These are phyloP conservation scores for Colletes latitarsis DNA, from an alignment of 1,140 invertebrate genomes.

Conservation along the genomic window DNA sequence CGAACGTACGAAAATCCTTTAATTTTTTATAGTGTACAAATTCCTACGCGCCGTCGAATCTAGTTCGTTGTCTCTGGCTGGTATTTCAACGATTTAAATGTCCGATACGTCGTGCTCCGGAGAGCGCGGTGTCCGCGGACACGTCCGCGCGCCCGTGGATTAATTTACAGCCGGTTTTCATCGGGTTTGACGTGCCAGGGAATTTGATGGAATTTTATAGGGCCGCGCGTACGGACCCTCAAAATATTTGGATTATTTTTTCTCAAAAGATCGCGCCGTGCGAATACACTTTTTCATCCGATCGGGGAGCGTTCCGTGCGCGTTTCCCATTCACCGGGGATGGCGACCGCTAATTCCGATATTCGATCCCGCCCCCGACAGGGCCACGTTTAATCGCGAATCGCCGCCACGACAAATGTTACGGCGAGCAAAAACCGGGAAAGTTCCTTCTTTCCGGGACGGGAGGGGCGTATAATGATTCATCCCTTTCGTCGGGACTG, in stretches of 20 bases:
- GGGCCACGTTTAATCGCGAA: neutral
- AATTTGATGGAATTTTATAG: slow-evolving; percentile 69
- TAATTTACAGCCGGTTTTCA: slow-evolving; percentile 63
- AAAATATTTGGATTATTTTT: slow-evolving; percentile 52
- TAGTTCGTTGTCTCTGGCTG: slow-evolving; percentile 45
- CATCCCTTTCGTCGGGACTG: slow-evolving; percentile 13
- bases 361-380: neutral
- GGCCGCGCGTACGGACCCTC: neutral
- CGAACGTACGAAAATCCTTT: slow-evolving; percentile 40
- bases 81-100: slow-evolving; percentile 56
- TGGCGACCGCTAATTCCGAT: neutral
- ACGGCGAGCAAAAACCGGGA: neutral
- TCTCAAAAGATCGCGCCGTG: neutral
- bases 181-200: slow-evolving; percentile 55
- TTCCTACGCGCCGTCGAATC: slow-evolving; percentile 43
- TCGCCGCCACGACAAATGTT: neutral
- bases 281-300: neutral
- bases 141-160: slow-evolving; percentile 50
- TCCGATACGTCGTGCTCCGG: slow-evolving; percentile 9
- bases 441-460: slow-evolving; percentile 9
- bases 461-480: slow-evolving; percentile 9
- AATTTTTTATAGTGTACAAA: slow-evolving; percentile 31
- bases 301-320: neutral
- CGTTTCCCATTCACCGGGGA: neutral
- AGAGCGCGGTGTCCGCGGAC: slow-evolving; percentile 6